Percentiles rank a stretch among this genome's conserved stretches.
phyloP scores from a whole-genome alignment of 2,113 vertebrate species.

The Mustelus asterias region DNA sequence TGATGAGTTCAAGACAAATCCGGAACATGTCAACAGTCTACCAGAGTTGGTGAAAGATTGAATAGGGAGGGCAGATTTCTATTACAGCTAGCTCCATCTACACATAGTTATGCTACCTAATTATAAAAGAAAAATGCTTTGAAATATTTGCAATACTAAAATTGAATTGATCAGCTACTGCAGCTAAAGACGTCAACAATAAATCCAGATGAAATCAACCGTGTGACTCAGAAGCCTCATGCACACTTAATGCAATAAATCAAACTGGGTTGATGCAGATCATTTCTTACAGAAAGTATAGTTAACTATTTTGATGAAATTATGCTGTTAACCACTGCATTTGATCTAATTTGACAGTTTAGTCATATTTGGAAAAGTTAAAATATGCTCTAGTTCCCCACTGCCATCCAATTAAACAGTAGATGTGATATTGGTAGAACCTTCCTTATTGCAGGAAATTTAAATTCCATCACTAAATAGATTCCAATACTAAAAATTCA shows the following conservation, averaged over 20 bases:
- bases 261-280: not conserved
- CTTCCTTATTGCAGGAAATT: not conserved
- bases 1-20: not conserved
- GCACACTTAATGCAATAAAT: not conserved
- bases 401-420: not conserved
- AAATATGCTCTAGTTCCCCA: not conserved
- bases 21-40: not conserved
- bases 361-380: not conserved
- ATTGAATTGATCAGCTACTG: not conserved
- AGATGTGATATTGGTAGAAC: not conserved
- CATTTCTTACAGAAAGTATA: not conserved
- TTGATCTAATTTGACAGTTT: not conserved
- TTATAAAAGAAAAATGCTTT: not conserved
- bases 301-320: not conserved
- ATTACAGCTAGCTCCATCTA: not conserved
- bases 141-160: not conserved
- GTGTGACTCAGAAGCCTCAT: not conserved
- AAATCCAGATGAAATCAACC: not conserved
- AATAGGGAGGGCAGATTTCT: not conserved
- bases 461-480: not conserved
- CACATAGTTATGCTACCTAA: not conserved
- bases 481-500: not conserved
- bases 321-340: not conserved
- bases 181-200: not conserved
- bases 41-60: not conserved